These are phyloP conservation scores for Yponomeuta cagnagella DNA, from an alignment of 2,888 invertebrate genomes.

Conservation along the genomic window DNA sequence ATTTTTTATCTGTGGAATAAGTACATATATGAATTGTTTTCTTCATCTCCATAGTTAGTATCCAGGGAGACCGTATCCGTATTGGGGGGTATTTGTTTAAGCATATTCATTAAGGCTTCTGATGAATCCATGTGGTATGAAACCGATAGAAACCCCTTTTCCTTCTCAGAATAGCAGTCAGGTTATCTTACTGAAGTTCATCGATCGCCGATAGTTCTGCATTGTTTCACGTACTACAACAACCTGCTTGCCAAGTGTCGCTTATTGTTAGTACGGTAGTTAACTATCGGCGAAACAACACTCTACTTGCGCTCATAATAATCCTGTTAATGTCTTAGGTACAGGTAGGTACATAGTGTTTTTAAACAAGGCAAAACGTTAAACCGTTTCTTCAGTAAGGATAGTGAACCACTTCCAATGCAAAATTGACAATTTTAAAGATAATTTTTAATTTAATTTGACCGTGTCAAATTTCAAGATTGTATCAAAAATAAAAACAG, in stretches of 20 bases:
- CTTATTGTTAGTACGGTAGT: slow-evolving; percentile 25
- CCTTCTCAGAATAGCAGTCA: background rate
- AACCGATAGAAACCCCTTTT: background rate
- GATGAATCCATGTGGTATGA: no score
- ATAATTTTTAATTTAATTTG: background rate
- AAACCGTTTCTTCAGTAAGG: no score
- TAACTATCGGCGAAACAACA: slow-evolving; percentile 53
- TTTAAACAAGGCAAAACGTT: no score
- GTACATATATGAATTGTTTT: no score
- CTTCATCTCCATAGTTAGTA: no score
- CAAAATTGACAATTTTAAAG: no score
- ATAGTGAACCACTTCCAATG: no score
- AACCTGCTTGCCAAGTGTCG: slow-evolving; percentile 62
- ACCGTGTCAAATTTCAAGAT: background rate
- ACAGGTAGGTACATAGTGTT: no score
- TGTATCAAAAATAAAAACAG: background rate
- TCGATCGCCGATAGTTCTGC: background rate
- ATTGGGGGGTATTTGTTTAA: no score
- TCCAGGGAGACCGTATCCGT: no score
- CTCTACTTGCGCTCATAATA: slow-evolving; percentile 67
- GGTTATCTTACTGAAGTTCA: background rate
- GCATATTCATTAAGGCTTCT: no score
- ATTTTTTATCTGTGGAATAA: background rate
- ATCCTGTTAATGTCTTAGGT: background rate
- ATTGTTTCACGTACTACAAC: slow-evolving; percentile 23